Evolutionary conservation across 2,113 vertebrate species (phyloP).

Genomic region (Limnothrissa miodon): DNA sequence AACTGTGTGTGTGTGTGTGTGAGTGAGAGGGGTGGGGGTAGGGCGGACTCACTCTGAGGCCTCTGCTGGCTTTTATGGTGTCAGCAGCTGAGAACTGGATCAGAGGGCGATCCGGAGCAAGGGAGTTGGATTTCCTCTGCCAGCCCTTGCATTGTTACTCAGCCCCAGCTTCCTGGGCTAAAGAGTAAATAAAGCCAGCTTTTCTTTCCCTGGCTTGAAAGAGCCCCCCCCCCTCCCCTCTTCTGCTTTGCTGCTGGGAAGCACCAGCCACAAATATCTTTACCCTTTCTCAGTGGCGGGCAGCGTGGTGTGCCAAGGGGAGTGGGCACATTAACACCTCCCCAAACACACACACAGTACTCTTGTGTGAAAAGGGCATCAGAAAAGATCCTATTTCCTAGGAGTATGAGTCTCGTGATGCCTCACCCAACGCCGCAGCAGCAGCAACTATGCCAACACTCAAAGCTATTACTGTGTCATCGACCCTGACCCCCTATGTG

Average conservation of each 20-base stretch:
- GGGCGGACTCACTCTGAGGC: background rate
- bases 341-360: background rate
- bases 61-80: background rate
- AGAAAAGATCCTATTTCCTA: background rate
- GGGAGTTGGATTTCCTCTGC: slow-evolving; percentile 8
- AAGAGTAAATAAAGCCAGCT: background rate
- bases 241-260: background rate
- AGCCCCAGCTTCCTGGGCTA: slow-evolving; percentile 9
- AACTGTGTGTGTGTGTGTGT: background rate
- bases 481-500: background rate
- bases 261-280: background rate
- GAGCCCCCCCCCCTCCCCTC: background rate
- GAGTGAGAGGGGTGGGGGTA: no score
- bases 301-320: background rate
- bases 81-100: background rate
- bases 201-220: background rate
- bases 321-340: background rate
- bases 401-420: background rate
- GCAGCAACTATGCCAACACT: background rate
- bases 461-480: background rate
- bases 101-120: background rate
- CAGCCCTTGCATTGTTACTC: background rate
- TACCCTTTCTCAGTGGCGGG: background rate
- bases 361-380: background rate
- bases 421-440: background rate